Evolutionary conservation across 1,140 invertebrate genomes (phyloP).

Genomic region (Brachionus asplanchnoidis): DNA sequence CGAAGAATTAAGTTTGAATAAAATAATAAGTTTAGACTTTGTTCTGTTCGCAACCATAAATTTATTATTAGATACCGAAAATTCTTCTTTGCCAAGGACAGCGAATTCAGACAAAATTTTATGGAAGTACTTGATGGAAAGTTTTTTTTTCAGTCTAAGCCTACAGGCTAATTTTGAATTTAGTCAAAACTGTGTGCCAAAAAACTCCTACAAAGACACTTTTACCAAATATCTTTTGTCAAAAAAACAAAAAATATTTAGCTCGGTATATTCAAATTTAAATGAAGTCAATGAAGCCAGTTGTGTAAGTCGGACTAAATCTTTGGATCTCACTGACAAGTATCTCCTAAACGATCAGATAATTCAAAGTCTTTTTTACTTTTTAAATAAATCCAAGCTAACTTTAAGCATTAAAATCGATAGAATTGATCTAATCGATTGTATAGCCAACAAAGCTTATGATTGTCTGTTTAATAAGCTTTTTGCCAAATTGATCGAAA

Average conservation of each 20-base stretch:
- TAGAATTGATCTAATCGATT: slow-evolving; percentile 7
- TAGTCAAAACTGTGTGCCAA: background rate
- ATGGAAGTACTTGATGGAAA: slow-evolving; percentile 8
- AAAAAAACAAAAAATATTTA: slow-evolving; percentile 35
- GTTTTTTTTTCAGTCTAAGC: background rate
- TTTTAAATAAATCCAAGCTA: background rate
- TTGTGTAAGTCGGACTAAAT: background rate
- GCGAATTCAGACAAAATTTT: background rate
- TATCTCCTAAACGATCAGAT: background rate
- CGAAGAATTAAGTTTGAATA: slow-evolving; percentile 1
- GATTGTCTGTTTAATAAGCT: background rate
- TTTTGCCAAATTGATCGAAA: background rate
- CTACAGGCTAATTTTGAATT: slow-evolving; percentile 12
- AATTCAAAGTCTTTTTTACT: slow-evolving; percentile 11
- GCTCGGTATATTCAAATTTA: slow-evolving; percentile 29
- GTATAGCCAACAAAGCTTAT: background rate
- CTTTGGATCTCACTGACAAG: background rate
- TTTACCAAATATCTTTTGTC: background rate
- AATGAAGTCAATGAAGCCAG: background rate
- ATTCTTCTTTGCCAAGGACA: background rate
- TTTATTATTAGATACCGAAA: background rate
- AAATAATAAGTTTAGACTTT: slow-evolving; percentile 24
- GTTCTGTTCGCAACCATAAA: background rate
- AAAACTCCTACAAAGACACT: background rate
- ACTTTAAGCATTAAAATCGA: background rate